Base-by-base conservation (phyloP, 2,888 invertebrate species). In the Teleiodes luculella region DNA sequence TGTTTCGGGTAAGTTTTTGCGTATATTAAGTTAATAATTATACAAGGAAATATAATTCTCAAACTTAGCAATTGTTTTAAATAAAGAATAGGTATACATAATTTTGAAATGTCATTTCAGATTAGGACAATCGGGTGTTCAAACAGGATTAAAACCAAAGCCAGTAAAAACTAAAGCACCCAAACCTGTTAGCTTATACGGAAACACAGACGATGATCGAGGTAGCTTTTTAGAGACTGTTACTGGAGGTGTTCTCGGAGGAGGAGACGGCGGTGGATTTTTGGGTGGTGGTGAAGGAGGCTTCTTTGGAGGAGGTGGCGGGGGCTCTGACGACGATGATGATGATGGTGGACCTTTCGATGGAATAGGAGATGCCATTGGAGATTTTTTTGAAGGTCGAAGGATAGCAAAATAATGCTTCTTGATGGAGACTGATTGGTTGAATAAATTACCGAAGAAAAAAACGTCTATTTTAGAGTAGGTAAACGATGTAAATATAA, bases 81-180 rank as follows among this genome's bases (percentile, higher is more conserved):
- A 35, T 10, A n/a, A 8, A 28, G 11, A 10, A 16, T 49, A 20
- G n/a, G 3, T 52, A 20, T 47, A 14, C 13, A 16, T 41, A 2
- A 4, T 35, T 36, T 36, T 37, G 13, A 20, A 18, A 11, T 41
- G 16, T 41, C 18, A 55, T 80, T 75, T 55, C 62, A 90, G 90
- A 13, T 65, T 90, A 43, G 90, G 90, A 30, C 59, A 81, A 35
- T 78, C 82, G 18, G 90, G 90, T 3, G 61, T 90, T 10, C 80
- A 86, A 66, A 83, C 86, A n/a, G 88, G 88, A 1, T 67, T 86
- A 41, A 88, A 87, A 60, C 90, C 89, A 1, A 83, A 86, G 59
- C 88, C 87, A 31, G 69, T 78, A 43, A 28, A 24, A 43, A 80
- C 82, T 45, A 73, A 81, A 14, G 87, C 84, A 4, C 88, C 88